Conservation (phyloP, 2,113 vertebrate species). For the Heterotis niloticus region DNA sequence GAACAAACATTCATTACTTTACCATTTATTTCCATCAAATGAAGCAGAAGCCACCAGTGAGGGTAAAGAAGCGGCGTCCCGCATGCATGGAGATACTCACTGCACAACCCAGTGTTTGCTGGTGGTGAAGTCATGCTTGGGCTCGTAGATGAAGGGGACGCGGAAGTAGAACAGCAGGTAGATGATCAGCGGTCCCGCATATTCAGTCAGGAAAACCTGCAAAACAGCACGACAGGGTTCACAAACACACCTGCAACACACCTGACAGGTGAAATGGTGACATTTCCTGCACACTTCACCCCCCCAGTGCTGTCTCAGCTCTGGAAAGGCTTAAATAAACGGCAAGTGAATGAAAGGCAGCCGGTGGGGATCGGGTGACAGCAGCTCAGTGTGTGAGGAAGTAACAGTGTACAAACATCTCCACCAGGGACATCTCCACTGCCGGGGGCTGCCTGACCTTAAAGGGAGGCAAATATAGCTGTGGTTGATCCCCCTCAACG, state of each 20-base stretch:
- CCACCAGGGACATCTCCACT: background rate
- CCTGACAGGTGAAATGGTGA: background rate
- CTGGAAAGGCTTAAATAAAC: background rate
- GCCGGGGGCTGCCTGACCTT: background rate
- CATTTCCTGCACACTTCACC: background rate
- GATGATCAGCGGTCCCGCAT: constrained; percentile 80
- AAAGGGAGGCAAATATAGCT: constrained; percentile 11
- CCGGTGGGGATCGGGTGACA: constrained; percentile 21
- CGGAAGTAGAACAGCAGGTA: constrained; percentile 90
- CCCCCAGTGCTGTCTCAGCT: background rate
- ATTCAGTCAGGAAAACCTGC: constrained; percentile 87
- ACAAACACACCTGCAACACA: background rate
- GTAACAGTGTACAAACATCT: constrained; percentile 13
- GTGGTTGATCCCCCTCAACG: background rate
- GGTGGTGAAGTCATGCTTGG: constrained; percentile 83
- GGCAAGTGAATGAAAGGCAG: background rate
- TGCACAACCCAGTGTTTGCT: constrained; percentile 87
- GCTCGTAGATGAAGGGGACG: constrained; percentile 82
- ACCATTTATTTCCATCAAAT: no score
- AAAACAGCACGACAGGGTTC: background rate
- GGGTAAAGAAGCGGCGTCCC: background rate
- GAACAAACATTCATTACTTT: no score
- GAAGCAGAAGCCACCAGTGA: no score
- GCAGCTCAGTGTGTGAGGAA: background rate
- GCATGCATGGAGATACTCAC: constrained; percentile 58